A percentile compares a stretch with the other conserved stretches of the same genome.
Conservation (phyloP, 2,797 vertebrate species). For the Pelobates cultripes region DNA sequence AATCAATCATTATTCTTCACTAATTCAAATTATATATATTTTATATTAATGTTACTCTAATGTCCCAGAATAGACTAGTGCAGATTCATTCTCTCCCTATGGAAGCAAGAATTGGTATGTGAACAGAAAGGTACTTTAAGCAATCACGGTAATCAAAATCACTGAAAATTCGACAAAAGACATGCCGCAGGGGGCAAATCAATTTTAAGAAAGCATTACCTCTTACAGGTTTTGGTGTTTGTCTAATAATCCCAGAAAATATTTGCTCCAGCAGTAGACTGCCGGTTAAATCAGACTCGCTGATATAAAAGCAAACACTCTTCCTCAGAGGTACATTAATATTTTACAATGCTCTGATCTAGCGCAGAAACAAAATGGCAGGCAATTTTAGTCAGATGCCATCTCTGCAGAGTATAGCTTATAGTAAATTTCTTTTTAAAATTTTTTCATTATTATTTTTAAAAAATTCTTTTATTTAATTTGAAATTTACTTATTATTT, state of each 20-base stretch:
- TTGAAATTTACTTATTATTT: too few relatives aligned
- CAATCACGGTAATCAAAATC: not conserved
- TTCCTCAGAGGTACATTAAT: constrained; percentile 24
- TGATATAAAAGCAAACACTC: constrained; percentile 33
- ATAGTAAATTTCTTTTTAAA: too few relatives aligned
- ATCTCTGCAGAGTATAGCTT: too few relatives aligned
- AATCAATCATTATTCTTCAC: not conserved
- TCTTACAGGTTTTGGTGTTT: constrained; percentile 23
- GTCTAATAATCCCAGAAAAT: constrained; percentile 23
- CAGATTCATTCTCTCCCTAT: not conserved
- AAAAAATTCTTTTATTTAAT: too few relatives aligned
- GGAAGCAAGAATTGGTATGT: not conserved
- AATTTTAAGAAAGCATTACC: constrained; percentile 26
- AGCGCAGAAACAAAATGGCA: not conserved
- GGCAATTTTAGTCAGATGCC: too few relatives aligned
- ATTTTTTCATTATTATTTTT: too few relatives aligned
- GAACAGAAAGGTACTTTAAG: not conserved
- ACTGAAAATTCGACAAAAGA: not conserved
- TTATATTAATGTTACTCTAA: not conserved
- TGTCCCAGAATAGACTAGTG: not conserved
- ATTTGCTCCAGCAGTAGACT: constrained; percentile 17
- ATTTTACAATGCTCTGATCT: constrained; percentile 20
- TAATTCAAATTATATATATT: constrained; percentile 1
- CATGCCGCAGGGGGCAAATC: too few relatives aligned
- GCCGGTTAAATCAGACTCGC: constrained; percentile 20